phyloP scores from a whole-genome alignment of 2,888 invertebrate genomes.

The Cosmia pyralina region DNA sequence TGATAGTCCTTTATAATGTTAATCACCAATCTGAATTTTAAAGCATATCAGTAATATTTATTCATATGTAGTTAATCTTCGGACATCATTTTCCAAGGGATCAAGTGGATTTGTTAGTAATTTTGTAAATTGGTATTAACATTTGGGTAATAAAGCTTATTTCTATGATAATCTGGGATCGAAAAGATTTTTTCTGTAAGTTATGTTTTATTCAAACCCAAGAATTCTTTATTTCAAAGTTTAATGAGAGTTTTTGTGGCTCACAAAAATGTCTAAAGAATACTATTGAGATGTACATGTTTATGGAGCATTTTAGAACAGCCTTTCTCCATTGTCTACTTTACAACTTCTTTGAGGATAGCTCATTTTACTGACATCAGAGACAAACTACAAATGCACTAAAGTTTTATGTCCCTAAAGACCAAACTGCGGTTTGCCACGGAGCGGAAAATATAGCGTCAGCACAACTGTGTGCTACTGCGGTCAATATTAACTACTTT shows the following conservation, averaged over 20 bases:
- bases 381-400: conserved; percentile 17
- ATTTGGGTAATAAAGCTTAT: conserved; percentile 22
- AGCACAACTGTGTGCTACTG: conserved; percentile 11
- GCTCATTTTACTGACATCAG: conserved; percentile 5
- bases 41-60: conserved; percentile 20
- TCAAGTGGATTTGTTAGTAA: conserved; percentile 24
- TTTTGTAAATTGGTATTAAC: conserved; percentile 25
- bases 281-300: conserved; percentile 7
- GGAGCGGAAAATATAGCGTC: conserved; percentile 22
- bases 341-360: conserved; percentile 15
- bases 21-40: conserved; percentile 54
- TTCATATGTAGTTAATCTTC: conserved; percentile 34
- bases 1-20: conserved; percentile 33
- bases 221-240: conserved; percentile 10
- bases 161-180: conserved; percentile 27
- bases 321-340: conserved; percentile 6
- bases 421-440: conserved; percentile 24
- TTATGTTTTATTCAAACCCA: conserved; percentile 30
- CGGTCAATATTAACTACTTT: conserved; percentile 31
- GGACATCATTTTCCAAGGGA: conserved; percentile 32
- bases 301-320: conserved; percentile 4
- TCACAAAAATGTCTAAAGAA: neutral
- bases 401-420: conserved; percentile 24
- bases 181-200: conserved; percentile 10
- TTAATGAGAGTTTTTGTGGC: conserved; percentile 11